phyloP scores from a whole-genome alignment of 2,888 invertebrate genomes.

The Acanthosoma haemorrhoidale region DNA sequence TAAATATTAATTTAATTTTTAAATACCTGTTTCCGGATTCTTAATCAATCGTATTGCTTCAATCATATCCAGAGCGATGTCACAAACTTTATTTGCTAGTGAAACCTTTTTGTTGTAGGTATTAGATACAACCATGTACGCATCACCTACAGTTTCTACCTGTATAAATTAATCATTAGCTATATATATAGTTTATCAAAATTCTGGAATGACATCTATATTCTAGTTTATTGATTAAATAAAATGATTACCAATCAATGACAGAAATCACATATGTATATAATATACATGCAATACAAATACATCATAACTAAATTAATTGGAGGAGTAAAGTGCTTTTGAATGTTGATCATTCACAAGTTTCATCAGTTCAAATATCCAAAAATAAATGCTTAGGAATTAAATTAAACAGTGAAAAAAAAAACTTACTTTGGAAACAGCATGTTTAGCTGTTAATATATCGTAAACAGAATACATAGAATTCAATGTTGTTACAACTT shows the following conservation, averaged over 20 bases:
- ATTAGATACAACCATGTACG: slow-evolving; percentile 83
- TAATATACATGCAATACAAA: too few relatives aligned
- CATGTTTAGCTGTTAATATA: slow-evolving; percentile 82
- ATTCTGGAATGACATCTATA: too few relatives aligned
- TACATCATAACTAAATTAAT: too few relatives aligned
- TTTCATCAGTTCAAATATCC: too few relatives aligned
- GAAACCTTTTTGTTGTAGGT: slow-evolving; percentile 48
- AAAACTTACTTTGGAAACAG: slow-evolving; percentile 80
- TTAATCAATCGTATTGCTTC: slow-evolving; percentile 85
- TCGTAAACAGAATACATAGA: slow-evolving; percentile 98
- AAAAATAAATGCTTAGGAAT: too few relatives aligned
- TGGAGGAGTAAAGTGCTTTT: too few relatives aligned
- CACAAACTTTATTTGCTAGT: slow-evolving; percentile 88
- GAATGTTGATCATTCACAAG: too few relatives aligned
- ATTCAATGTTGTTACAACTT: slow-evolving; percentile 95
- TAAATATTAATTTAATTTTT: not conserved
- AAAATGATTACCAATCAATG: too few relatives aligned
- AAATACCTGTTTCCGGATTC: slow-evolving; percentile 80
- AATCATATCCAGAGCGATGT: slow-evolving; percentile 95
- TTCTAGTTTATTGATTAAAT: too few relatives aligned
- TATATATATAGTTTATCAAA: too few relatives aligned
- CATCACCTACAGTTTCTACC: slow-evolving; percentile 97
- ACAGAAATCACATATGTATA: too few relatives aligned
- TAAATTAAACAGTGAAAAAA: not conserved
- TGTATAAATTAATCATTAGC: slow-evolving; percentile 46